Percentiles rank a stretch among this genome's conserved stretches.
phyloP scores from a whole-genome alignment of 2,113 vertebrate genomes.

The Plotosus lineatus region DNA sequence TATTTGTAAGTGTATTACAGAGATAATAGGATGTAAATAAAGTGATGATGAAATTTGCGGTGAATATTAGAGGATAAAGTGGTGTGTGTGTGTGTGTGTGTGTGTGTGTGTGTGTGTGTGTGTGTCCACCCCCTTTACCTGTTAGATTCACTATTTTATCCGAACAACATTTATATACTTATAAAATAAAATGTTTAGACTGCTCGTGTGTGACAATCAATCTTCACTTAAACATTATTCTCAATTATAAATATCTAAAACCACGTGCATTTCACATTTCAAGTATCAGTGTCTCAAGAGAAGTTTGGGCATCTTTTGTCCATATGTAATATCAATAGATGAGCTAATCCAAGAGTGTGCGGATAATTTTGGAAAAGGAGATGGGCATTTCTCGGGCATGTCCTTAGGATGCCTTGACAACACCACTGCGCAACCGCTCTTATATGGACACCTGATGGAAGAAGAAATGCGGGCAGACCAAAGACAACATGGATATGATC shows the following conservation, averaged over 20 bases:
- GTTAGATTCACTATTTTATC: slow-evolving; percentile 7
- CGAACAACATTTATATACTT: neutral
- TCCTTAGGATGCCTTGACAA: too few species aligned
- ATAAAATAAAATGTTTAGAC: neutral
- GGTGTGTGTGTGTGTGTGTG: slow-evolving; percentile 62
- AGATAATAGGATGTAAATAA: slow-evolving; percentile 68
- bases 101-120: slow-evolving; percentile 72
- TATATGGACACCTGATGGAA: too few species aligned
- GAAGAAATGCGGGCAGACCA: too few species aligned
- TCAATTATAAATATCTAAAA: neutral
- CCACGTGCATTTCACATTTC: too few species aligned
- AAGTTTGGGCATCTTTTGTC: too few species aligned
- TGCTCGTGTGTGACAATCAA: neutral
- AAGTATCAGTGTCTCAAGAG: too few species aligned
- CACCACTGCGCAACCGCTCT: too few species aligned
- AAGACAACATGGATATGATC: too few species aligned
- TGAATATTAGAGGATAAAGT: slow-evolving; percentile 66
- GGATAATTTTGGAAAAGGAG: too few species aligned
- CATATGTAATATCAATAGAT: too few species aligned
- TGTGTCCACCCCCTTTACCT: slow-evolving; percentile 64
- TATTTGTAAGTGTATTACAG: slow-evolving; percentile 69
- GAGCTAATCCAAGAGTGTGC: too few species aligned
- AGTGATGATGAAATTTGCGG: slow-evolving; percentile 73
- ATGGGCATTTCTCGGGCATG: too few species aligned
- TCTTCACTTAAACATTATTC: neutral